phyloP scores from a whole-genome alignment of 2,888 invertebrate genomes.

The Onthophagus sagittarius region DNA sequence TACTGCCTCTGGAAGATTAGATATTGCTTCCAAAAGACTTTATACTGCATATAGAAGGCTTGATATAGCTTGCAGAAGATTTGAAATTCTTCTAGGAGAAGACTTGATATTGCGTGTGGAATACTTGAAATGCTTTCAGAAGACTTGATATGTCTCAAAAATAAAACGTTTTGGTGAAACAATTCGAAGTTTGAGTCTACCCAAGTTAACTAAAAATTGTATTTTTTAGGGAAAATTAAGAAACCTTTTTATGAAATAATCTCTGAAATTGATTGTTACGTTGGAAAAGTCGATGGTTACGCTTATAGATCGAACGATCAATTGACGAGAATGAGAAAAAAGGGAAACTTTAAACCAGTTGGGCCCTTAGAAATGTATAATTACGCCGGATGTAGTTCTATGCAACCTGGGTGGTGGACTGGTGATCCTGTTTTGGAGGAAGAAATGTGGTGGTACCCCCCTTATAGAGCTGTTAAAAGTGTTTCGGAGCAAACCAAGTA shows the following conservation, averaged over 20 bases:
- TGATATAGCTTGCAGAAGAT: no score
- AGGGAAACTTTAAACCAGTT: constrained; percentile 54
- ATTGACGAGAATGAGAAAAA: constrained; percentile 52
- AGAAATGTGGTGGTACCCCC: constrained; percentile 49
- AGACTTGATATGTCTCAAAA: no score
- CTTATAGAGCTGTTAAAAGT: constrained; percentile 47
- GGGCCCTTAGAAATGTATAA: constrained; percentile 54
- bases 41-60: no score
- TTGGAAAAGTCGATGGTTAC: constrained; percentile 55
- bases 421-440: constrained; percentile 47
- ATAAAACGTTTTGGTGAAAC: no score
- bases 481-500: constrained; percentile 46
- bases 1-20: no score
- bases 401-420: constrained; percentile 54
- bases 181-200: no score
- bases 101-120: no score
- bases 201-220: neutral
- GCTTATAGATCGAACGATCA: constrained; percentile 53
- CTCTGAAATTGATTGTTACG: constrained; percentile 50
- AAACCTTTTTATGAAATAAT: constrained; percentile 20
- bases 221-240: constrained; percentile 11
- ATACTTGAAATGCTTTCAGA: no score
- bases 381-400: constrained; percentile 49
- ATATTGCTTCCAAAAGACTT: no score
- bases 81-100: no score